A percentile compares a stretch with the other conserved stretches of the same genome.
phyloP scores from a whole-genome alignment of 2,113 vertebrate species.

The Myiagra hebetior region DNA sequence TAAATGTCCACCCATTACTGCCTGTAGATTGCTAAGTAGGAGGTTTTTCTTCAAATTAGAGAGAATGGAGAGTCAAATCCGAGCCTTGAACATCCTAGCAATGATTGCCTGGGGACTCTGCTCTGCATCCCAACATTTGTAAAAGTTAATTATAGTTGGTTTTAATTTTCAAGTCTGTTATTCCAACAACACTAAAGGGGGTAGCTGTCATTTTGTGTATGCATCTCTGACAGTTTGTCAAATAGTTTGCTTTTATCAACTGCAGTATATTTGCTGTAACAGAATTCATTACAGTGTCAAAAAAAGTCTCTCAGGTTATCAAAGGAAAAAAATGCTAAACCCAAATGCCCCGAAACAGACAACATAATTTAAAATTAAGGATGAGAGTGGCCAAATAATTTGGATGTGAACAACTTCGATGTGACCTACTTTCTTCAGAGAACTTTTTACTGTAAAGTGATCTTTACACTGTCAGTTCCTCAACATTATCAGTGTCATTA shows the following conservation, averaged over 20 bases:
- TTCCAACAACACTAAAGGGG: neutral
- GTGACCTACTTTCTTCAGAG: neutral
- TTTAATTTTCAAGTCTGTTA: neutral
- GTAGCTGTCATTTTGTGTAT: neutral
- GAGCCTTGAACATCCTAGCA: neutral
- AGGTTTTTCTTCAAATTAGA: neutral
- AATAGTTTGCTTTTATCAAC: neutral
- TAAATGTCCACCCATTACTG: neutral
- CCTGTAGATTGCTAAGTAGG: neutral
- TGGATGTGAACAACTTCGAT: neutral
- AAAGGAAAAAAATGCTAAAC: neutral
- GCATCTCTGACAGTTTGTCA: neutral
- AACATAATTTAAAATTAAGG: neutral
- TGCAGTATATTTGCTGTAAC: neutral
- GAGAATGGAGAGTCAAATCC: neutral
- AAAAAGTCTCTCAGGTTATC: neutral
- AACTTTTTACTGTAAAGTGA: neutral
- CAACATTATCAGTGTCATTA: neutral
- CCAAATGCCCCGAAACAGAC: neutral
- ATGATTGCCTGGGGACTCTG: neutral
- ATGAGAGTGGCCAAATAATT: neutral
- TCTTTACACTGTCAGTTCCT: neutral
- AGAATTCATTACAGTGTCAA: neutral
- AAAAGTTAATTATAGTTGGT: neutral
- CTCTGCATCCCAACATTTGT: neutral